Evolutionary conservation across 1,140 invertebrate genomes (phyloP), one percentile per base, ranked within the genome.

Genomic region (Brachionus sp.): DNA sequence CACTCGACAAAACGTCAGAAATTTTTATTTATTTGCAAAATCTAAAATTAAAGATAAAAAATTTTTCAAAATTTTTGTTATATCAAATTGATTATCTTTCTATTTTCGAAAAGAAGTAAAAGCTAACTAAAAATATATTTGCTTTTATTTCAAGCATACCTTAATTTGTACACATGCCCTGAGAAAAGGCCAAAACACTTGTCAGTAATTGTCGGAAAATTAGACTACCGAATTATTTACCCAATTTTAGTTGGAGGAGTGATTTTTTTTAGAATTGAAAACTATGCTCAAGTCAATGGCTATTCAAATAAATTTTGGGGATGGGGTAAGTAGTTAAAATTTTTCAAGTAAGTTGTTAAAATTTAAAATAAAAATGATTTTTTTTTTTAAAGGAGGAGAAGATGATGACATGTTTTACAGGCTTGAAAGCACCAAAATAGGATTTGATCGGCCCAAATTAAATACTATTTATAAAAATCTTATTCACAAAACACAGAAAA

Each of bases 361-460:
- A 13, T 1, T 25, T 13, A 25, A 10, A 16, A 2, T 12, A 29
- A 2, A 3, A 29, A 29, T 29, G 29, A 29, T 29, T 29, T 29
- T 29, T 29, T 29, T 29, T 29, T 29, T 29, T 29, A 29, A 25
- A 66, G 77, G 77, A 25, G 50, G 35, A 10, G 77, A 80, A 25
- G 77, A 80, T 25, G 77, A 80, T 42, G 77, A 80, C 50, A 66
- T 80, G 77, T 66, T 44, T 44, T 19, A 62, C 57, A 57, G 77
- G 35, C 50, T 80, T 4, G 13, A 42, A 13, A 33, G 57, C 10
- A 62, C 50, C 16, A 12, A 25, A 1, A 12, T 66, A 19, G 50
- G 62, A 23, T 66, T 80, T 80, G 50, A 66, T 42, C 16, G 50
- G n/a, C 77, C 77, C 9, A n/a, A 1, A 39, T 12, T 35, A 16